These are phyloP conservation scores for Drosophila mauritiana DNA, from an alignment of 1,140 invertebrate species.

Conservation along the genomic window DNA sequence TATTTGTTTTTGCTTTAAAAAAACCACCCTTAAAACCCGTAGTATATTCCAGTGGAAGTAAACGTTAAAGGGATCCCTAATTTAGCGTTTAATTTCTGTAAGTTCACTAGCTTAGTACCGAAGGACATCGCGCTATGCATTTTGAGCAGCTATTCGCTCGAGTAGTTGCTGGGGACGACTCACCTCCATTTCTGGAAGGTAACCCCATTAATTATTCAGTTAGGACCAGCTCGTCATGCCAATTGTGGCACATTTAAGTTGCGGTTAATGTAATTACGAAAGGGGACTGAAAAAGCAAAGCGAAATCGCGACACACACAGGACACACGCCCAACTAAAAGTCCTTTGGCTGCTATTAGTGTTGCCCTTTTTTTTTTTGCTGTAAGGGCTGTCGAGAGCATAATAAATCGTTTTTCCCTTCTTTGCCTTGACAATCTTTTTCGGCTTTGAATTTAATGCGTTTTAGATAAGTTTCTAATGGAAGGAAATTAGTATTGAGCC, in stretches of 20 bases:
- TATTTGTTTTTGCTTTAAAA: no score
- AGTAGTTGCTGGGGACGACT: constrained; percentile 49
- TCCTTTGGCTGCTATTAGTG: constrained; percentile 56
- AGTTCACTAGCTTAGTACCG: constrained; percentile 24
- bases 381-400: constrained; percentile 42
- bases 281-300: constrained; percentile 44
- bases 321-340: constrained; percentile 40
- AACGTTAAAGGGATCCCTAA: no score
- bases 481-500: constrained; percentile 54
- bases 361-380: constrained; percentile 17
- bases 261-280: constrained; percentile 67
- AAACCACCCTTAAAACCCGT: no score
- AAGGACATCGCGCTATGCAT: constrained; percentile 51
- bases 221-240: constrained; percentile 56
- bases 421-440: constrained; percentile 40
- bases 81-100: neutral
- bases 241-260: constrained; percentile 67
- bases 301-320: constrained; percentile 41
- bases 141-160: constrained; percentile 69
- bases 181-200: constrained; percentile 24
- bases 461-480: constrained; percentile 61
- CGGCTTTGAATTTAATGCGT: constrained; percentile 59
- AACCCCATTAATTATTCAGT: constrained; percentile 74
- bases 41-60: no score
- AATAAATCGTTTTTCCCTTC: constrained; percentile 58